phyloP scores from a whole-genome alignment of 2,888 invertebrate genomes.

The Melanophora roralis region DNA sequence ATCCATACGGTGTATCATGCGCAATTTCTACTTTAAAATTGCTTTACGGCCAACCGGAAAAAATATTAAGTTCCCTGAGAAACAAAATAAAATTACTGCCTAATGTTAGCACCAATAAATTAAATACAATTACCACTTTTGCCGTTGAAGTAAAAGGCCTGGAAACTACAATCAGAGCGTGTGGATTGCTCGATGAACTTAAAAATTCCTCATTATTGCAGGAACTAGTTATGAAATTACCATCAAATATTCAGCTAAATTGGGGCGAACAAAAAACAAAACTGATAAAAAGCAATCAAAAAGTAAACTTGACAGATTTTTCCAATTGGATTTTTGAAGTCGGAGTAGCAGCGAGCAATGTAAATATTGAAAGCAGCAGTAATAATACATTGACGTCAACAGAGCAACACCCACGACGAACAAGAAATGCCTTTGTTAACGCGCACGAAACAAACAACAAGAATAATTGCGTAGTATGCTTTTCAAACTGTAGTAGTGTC shows the following conservation, averaged over 20 bases:
- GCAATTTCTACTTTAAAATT: too few relatives aligned
- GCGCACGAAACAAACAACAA: too few relatives aligned
- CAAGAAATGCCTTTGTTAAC: too few relatives aligned
- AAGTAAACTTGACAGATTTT: too few relatives aligned
- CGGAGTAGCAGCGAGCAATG: constrained; percentile 20
- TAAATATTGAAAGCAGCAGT: neutral
- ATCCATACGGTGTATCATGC: constrained; percentile 36
- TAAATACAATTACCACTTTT: too few relatives aligned
- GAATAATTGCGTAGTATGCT: neutral
- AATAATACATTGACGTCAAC: neutral
- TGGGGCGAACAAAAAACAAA: constrained; percentile 36
- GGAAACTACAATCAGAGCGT: constrained; percentile 28
- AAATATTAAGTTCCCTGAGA: constrained; percentile 38
- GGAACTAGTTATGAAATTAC: constrained; percentile 40
- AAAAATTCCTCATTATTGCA: constrained; percentile 42
- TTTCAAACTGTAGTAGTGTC: neutral
- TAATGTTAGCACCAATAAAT: too few relatives aligned
- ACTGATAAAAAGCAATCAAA: constrained; percentile 13
- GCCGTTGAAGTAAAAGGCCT: too few relatives aligned
- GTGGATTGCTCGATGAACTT: constrained; percentile 26
- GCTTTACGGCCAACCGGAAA: too few relatives aligned
- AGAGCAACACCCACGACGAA: neutral
- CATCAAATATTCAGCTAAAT: constrained; percentile 34
- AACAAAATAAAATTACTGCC: too few relatives aligned
- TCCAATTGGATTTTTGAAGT: too few relatives aligned